Conservation (phyloP, 92 coral and sea anemone genomes). For the Phymanthus crucifer region DNA sequence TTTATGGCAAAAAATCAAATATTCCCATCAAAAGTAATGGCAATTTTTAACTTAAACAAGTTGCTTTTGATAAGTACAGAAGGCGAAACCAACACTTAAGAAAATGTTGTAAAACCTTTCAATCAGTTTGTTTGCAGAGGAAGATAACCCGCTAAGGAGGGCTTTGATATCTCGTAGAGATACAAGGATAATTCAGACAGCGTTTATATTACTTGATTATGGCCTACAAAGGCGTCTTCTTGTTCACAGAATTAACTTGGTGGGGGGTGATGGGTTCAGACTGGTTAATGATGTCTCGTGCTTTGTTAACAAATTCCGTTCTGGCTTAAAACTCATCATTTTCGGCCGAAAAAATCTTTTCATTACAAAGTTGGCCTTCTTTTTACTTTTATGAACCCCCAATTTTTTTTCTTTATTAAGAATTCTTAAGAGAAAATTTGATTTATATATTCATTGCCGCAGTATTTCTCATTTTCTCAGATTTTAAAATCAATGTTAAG, state of each 20-base stretch:
- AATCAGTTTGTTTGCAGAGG: background rate
- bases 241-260: background rate
- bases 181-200: background rate
- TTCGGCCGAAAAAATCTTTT: background rate
- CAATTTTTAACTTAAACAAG: too few relatives aligned
- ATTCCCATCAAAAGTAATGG: too few relatives aligned
- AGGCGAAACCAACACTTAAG: too few relatives aligned
- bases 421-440: too few relatives aligned
- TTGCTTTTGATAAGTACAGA: too few relatives aligned
- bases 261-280: constrained; percentile 4
- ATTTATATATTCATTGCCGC: too few relatives aligned
- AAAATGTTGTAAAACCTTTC: background rate
- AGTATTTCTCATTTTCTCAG: too few relatives aligned
- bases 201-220: constrained; percentile 6
- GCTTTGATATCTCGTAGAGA: background rate
- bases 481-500: too few relatives aligned
- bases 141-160: background rate
- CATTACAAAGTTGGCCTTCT: background rate
- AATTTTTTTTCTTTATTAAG: too few relatives aligned
- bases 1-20: too few relatives aligned
- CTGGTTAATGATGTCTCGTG: background rate
- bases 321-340: background rate
- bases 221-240: background rate
- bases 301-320: background rate
- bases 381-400: background rate